These are phyloP conservation scores for Globodera ellingtonae DNA, from an alignment of 1,140 invertebrate genomes.

Conservation along the genomic window DNA sequence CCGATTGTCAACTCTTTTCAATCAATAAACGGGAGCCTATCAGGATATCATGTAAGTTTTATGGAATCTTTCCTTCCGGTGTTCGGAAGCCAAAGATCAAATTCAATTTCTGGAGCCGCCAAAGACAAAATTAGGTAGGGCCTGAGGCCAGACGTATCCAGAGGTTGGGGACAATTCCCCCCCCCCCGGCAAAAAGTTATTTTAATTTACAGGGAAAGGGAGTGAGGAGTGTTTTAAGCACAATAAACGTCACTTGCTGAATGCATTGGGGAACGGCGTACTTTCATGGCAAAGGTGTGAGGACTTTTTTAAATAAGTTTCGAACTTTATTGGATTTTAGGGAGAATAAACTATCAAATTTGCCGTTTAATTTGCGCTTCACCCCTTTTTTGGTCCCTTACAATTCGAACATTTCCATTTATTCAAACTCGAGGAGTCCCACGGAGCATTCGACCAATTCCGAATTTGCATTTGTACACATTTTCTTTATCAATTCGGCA, in stretches of 20 bases:
- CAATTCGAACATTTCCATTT: conserved; percentile 32
- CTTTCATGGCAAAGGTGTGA: conserved; percentile 44
- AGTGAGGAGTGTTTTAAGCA: conserved; percentile 48
- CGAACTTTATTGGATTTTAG: conserved; percentile 24
- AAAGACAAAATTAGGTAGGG: too few species aligned
- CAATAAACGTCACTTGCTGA: conserved; percentile 27
- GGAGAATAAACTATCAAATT: conserved; percentile 39
- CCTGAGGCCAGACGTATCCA: too few species aligned
- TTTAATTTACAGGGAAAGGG: conserved; percentile 45
- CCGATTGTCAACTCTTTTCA: conserved; percentile 28
- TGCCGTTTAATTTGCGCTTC: conserved; percentile 50
- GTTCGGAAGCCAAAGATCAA: too few species aligned
- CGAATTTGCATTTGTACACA: conserved; percentile 55
- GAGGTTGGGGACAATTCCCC: too few species aligned
- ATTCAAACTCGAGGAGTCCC: conserved; percentile 6
- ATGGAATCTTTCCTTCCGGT: conserved; percentile 2
- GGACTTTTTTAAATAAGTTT: neutral
- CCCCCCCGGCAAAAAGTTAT: too few species aligned
- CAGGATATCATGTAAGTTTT: conserved; percentile 45
- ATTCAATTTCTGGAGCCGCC: too few species aligned
- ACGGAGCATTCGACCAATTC: conserved; percentile 21
- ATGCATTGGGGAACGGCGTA: conserved; percentile 33
- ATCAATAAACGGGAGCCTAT: conserved; percentile 37
- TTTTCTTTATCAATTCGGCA: conserved; percentile 54
- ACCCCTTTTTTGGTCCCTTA: conserved; percentile 48